These are phyloP conservation scores for Diacarnus erythraeanus DNA, from an alignment of 37 sponge, comb jelly and placozoan species.

Conservation along the genomic window DNA sequence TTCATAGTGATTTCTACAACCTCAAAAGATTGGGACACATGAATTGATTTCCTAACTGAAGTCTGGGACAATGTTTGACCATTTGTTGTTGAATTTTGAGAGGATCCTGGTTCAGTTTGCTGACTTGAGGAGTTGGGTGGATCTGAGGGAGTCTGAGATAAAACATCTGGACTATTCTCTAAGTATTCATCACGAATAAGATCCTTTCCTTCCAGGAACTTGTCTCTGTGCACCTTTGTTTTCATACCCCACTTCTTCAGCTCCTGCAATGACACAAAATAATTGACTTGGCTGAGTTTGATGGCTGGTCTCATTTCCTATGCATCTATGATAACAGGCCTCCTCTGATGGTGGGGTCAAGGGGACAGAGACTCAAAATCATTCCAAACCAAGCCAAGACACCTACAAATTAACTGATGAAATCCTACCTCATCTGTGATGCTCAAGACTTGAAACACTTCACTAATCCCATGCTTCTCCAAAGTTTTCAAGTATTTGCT, in stretches of 20 bases:
- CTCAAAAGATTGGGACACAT: conserved; percentile 5
- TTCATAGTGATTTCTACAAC: conserved; percentile 33
- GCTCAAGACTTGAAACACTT: conserved; percentile 1
- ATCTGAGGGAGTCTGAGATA: background rate
- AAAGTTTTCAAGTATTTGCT: background rate
- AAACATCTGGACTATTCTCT: background rate
- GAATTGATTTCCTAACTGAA: background rate
- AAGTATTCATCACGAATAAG: background rate
- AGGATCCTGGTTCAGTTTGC: background rate
- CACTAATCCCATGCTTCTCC: background rate
- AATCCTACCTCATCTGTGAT: background rate
- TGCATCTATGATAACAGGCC: no score
- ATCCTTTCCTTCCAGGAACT: conserved; percentile 4
- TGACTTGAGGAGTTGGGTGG: conserved; percentile 1
- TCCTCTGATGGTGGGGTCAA: no score
- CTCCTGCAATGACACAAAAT: conserved; percentile 12
- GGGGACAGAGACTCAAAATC: no score
- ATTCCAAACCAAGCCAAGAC: no score
- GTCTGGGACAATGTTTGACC: background rate
- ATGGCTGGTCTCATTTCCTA: no score
- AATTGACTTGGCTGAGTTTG: no score
- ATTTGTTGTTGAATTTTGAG: no score
- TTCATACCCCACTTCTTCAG: conserved; percentile 34
- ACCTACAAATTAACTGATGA: no score
- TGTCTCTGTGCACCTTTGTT: background rate